Evolutionary conservation across 30 jellyfish, hydroid and myxozoan genomes (phyloP), one percentile per base, ranked within the genome.

Genomic region (Pseudorhiza aurosa): DNA sequence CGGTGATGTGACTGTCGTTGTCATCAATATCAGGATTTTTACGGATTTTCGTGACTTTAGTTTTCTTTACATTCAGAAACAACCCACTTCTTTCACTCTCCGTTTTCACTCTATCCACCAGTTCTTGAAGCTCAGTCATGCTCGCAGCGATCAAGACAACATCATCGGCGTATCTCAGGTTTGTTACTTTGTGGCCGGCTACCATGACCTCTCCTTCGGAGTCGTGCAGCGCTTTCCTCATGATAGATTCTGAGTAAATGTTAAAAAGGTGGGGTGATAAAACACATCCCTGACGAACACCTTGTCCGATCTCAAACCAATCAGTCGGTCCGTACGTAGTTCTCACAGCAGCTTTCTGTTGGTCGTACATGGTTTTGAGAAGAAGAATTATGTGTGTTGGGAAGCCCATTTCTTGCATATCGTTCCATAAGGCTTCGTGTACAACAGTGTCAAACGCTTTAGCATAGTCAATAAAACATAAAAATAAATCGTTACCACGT

Each of bases 231-330:
- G 70, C 69, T 4, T 72, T 50, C 21, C 73, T 49, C 73, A 72
- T 50, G 51, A 49, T 51, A 1, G 85, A 6, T 32, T 72, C 81
- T 5, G 82, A 57, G 18, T 82, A 82, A 1, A 67, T 8, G 24
- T 68, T 49, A 36, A 68, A 68, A 6, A 82, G 79, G 10, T 68
- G 24, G 7, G 77, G 92, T 14, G 87, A 68, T 15, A 82, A 2
- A 1, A 82, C 58, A 56, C 94, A 68, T 7, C 94, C 94, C 56
- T 84, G 84, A 28, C 86, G 58, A 27, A 58, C 88, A 9, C 84
- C 82, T 68, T 70, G 59, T 18, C 25, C 77, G 27, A 82, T 69
- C 6, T 58, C 30, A 68, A 68, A 68, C 81, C 81, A 53, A 9
- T 82, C 81, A 19, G 87, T 68, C 44, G 35, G 25, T 0, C 81